Percentiles rank a stretch among this genome's conserved stretches.
These are phyloP conservation scores for Subacronicta megacephala DNA, from an alignment of 2,888 invertebrate species.

Conservation along the genomic window DNA sequence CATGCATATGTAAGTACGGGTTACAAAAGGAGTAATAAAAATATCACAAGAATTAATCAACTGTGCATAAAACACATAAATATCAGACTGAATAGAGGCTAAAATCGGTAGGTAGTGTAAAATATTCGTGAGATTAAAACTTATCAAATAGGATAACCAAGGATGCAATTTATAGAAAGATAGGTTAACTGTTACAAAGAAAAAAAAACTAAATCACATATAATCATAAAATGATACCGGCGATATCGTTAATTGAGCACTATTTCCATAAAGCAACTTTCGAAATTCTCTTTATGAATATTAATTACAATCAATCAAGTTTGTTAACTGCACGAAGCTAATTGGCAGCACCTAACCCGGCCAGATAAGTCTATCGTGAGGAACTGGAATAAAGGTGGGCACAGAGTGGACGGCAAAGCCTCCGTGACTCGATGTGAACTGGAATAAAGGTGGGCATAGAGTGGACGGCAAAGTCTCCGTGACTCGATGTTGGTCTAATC, in stretches of 20 bases:
- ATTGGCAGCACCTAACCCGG: constrained; percentile 50
- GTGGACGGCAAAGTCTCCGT: constrained; percentile 40
- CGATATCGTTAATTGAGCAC: constrained; percentile 28
- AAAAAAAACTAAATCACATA: constrained; percentile 22
- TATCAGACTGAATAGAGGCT: too few relatives aligned
- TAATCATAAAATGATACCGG: constrained; percentile 19
- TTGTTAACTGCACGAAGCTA: constrained; percentile 46
- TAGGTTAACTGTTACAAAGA: too few relatives aligned
- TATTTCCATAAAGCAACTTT: constrained; percentile 46
- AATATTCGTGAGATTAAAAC: too few relatives aligned
- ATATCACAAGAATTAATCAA: too few relatives aligned
- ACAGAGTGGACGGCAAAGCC: constrained; percentile 40
- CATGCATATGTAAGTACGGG: too few relatives aligned
- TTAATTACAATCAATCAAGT: constrained; percentile 50
- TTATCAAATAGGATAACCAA: too few relatives aligned
- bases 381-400: constrained; percentile 45
- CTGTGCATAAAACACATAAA: too few relatives aligned
- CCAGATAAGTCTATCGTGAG: constrained; percentile 43
- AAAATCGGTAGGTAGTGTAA: too few relatives aligned
- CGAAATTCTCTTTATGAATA: constrained; percentile 51
- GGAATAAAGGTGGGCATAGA: constrained; percentile 44
- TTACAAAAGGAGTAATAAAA: too few relatives aligned
- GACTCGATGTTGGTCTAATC: constrained; percentile 42
- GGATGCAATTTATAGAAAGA: too few relatives aligned
- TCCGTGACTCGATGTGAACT: constrained; percentile 45